Base-by-base conservation (phyloP, 2,113 vertebrate species). In the Salvator merianae region DNA sequence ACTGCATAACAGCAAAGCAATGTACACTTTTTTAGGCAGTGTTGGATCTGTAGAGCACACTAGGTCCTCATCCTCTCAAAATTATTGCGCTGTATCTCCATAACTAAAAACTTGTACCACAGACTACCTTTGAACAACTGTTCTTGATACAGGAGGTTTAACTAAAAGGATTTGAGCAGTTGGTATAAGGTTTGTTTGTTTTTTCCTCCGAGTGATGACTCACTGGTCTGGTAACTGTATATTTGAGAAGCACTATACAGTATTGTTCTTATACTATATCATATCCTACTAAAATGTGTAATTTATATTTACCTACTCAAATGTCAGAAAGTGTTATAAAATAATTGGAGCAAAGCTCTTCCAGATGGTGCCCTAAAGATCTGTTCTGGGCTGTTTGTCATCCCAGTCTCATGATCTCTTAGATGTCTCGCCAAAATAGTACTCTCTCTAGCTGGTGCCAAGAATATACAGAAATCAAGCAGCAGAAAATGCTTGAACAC, bases 111-210 rank as follows among this genome's bases (percentile, higher is more conserved):
- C 77, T 77, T 83, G 50, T 36, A 69, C n/a, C 83, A 0, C 50
- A 84, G 70, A 28, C 74, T 22, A 84, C 74, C 84, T 87, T 77
- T 70, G 62, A 87, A 68, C 8, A 85, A 69, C 74, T 84, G 22
- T 38, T 90, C 59, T 71, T 78, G 78, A 82, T 83, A 38, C n/a
- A 76, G 28, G 85, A 81, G 71, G 75, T 89, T 77, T 88, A 89
- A 88, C 5, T 34, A 75, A 86, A 70, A 82, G 55, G 72, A 74
- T 38, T 28, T 77, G 43, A 74, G 76, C 20, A 1, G 32, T 84
- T 87, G 73, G 59, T 50, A 43, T 73, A 22, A 78, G 38, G 12
- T 79, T 1, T 1, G 8, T 14, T 7, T 18, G 82, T 68, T 76
- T 79, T 22, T 13, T 38, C 43, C 50, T 30, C 28, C 74, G 30